These are phyloP conservation scores for Rhombomys opimus DNA, from an alignment of 2,113 vertebrate species.

Conservation along the genomic window DNA sequence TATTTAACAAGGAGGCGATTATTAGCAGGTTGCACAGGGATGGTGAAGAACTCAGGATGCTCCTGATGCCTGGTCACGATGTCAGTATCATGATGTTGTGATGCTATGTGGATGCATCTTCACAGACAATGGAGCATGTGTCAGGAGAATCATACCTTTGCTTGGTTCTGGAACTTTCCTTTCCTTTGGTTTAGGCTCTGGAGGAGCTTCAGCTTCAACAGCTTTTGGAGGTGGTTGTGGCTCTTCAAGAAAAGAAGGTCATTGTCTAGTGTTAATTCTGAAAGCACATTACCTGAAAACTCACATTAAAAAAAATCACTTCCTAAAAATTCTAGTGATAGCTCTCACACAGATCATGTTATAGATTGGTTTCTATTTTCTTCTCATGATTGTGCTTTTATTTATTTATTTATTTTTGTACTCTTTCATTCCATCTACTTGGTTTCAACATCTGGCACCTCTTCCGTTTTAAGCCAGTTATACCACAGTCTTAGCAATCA, in stretches of 20 bases:
- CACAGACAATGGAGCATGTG: conserved; percentile 57
- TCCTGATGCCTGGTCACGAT: not conserved
- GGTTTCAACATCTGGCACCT: not conserved
- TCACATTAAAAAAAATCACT: conserved; percentile 26
- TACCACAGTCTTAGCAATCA: not conserved
- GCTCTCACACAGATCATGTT: not conserved
- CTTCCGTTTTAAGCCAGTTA: not conserved
- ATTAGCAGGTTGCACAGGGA: not conserved
- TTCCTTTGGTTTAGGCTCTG: conserved; percentile 81
- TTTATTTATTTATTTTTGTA: not conserved
- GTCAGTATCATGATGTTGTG: not conserved
- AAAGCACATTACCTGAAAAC: conserved; percentile 47
- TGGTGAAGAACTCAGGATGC: not conserved
- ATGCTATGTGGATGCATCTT: not conserved
- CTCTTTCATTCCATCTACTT: conserved; percentile 9
- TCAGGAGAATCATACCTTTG: conserved; percentile 85
- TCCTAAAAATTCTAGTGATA: not conserved
- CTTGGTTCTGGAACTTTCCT: conserved; percentile 84
- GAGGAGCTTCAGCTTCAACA: conserved; percentile 81
- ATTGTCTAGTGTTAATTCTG: conserved; percentile 60
- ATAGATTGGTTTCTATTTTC: conserved; percentile 37
- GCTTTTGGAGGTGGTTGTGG: conserved; percentile 86
- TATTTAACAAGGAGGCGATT: not conserved
- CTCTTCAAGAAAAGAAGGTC: conserved; percentile 83
- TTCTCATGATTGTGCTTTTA: not conserved